Evolutionary conservation across 2,113 vertebrate genomes (phyloP), one percentile per base, ranked within the genome.

Genomic region (Leiothrix lutea): DNA sequence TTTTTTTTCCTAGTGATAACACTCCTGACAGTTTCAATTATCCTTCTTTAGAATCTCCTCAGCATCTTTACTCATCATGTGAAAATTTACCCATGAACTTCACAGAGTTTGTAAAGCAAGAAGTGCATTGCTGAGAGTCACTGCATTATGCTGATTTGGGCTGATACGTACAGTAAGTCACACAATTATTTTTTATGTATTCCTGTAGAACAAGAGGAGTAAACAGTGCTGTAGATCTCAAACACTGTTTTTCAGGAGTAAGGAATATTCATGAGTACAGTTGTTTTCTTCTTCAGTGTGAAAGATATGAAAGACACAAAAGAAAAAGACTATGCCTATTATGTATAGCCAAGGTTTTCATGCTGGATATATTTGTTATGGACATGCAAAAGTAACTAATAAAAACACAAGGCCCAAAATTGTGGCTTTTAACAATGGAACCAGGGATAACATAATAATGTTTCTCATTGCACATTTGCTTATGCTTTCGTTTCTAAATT

Each of bases 111-210:
- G 9, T 38, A 35, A 57, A 28, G 36, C 16, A 81, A 61, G 33
- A 56, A 54, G 6, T 36, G 11, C 1, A 5, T 29, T 54, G 65
- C 40, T 31, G 20, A 19, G 17, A 35, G 10, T 48, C n/a, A 31
- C 9, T 31, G 12, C 12, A 56, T 74, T 66, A 14, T 8, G 9
- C 15, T 60, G 18, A 13, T 60, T 83, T 81, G 48, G 21, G 12
- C 5, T 56, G 64, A 66, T 66, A 57, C 0, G 0, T 66, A 20
- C 23, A 64, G 9, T 15, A 48, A 57, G 11, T 3, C 14, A 44
- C 5, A 56, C 11, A 26, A 60, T 45, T 80, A 5, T 56, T 66
- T 85, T 70, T 62, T 35, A 40, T 17, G 8, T 31, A 44, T 78
- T 66, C 22, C 11, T 33, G 9, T 19, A 21, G 56, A 57, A 56